Base-by-base conservation (phyloP, 2,888 invertebrate genomes). In the Cistogaster globosa region DNA sequence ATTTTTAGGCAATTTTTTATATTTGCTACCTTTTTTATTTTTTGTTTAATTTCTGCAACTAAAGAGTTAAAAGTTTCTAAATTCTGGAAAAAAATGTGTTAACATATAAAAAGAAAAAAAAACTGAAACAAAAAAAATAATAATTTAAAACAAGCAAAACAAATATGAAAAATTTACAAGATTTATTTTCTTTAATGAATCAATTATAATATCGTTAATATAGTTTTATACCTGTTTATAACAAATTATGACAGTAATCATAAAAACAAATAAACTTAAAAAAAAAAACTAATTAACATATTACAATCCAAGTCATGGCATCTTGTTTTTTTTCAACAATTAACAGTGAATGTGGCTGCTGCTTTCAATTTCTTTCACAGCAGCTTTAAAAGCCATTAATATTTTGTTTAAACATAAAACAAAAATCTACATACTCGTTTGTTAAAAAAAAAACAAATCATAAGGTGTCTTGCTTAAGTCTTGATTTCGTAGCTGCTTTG, bases 201-300 rank as follows among this genome's bases (percentile, higher is more conserved):
- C 36, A 75, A 81, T 75, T 78, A 78, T 82, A 82, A 75, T 55
- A 60, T 71, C 38, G 74, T 78, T 75, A 75, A 69, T 22, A 20
- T 42, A 62, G 57, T 74, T 55, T 42, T 58, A n/a, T 72, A 18
- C 32, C 57, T 63, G 22, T 63, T 36, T n/a, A 48, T 12, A 57
- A 76, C 16, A 20, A 20, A 12, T 14, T 38, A 48, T 36, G 18
- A 57, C 53, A 75, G 20, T 58, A 68, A 51, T 57, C 57, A 45
- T 22, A 57, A 9, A 78, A 11, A 57, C 4, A 18, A 14, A 38
- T 20, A 11, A 36, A 32, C 32, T 38, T 6, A 62, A 65, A 65
- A 75, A 51, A 58, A 69, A n/a, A 69, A 75, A 58, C 12, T 51
- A 38, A 71, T 65, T 74, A 53, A 74, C 67, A 80, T 60, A 58